Evolutionary conservation across 1,140 invertebrate species (phyloP).

Genomic region (Watersipora subatra): DNA sequence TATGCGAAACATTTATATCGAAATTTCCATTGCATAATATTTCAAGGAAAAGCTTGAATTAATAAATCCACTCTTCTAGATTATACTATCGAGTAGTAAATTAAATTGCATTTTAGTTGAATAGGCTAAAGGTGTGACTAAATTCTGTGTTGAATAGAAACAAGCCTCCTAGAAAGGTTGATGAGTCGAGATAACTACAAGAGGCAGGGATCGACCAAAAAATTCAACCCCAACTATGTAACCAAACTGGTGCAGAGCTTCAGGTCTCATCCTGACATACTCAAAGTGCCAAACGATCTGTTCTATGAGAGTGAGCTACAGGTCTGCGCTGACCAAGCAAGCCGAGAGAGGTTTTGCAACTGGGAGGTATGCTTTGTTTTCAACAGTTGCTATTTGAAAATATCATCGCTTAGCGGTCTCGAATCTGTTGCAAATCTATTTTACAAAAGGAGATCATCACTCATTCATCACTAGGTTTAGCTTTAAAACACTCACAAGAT

Average conservation of each 20-base stretch:
- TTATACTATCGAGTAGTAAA: constrained; percentile 29
- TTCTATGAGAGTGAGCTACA: constrained; percentile 15
- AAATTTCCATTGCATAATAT: too few relatives aligned
- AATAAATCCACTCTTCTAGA: too few relatives aligned
- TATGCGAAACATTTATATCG: constrained; percentile 54
- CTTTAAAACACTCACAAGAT: too few relatives aligned
- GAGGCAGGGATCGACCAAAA: not conserved
- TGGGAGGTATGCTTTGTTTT: constrained; percentile 12
- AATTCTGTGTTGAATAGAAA: too few relatives aligned
- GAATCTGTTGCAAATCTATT: too few relatives aligned
- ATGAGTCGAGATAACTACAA: constrained; percentile 9
- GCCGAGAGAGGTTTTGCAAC: constrained; percentile 19
- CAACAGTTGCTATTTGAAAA: too few relatives aligned
- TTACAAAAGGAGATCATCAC: too few relatives aligned
- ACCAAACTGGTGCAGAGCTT: constrained; percentile 15
- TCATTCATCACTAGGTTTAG: too few relatives aligned
- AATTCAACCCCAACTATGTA: constrained; percentile 8
- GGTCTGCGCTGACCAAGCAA: constrained; percentile 35
- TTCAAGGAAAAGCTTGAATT: too few relatives aligned
- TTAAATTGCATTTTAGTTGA: too few relatives aligned
- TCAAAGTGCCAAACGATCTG: constrained; percentile 14
- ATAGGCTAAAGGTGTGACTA: too few relatives aligned
- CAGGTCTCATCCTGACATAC: constrained; percentile 12
- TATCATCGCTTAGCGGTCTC: too few relatives aligned
- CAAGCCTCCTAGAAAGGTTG: constrained; percentile 9